Evolutionary conservation across 2,797 vertebrate species (phyloP), one percentile per base, ranked within the genome.

Genomic region (Eutrigla gurnardus): DNA sequence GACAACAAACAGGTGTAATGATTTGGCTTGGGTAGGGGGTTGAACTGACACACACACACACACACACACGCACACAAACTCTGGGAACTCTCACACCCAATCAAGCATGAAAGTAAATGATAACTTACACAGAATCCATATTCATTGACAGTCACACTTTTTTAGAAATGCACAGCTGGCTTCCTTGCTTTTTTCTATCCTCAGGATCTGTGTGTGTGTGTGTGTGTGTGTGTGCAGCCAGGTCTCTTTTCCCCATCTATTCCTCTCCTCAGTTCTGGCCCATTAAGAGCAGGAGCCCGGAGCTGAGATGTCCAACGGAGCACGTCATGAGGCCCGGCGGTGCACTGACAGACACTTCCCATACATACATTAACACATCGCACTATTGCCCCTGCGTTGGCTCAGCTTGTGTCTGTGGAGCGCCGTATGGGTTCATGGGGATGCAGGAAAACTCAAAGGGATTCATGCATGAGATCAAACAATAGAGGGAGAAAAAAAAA

Each of bases 261-360:
- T 78, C 69, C 55, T 70, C 71, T 83, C 60, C 53, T 83, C 70
- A 75, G 86, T 90, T 93, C 88, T 81, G 89, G 81, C 77, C 86
- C 91, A 92, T 93, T 92, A 88, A 78, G 61, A 81, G 58, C 61
- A 52, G 63, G 52, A 85, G 72, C 73, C 47, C 53, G 75, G 63
- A 83, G 85, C 86, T 65, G 69, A 78, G 75, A 78, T 75, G 81
- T 82, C 84, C 85, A 91, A 60, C 67, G 49, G 82, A 77, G 88
- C 85, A 85, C 77, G 70, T 89, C 83, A 90, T 66, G 84, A 88
- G 83, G 71, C 85, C 78, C 72, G 53, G 74, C 76, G 86, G 82
- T 52, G 2, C 83, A 65, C 83, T 86, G 84, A 87, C 77, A 83
- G 67, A 88, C 80, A 80, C 84, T 87, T 83, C 67, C 86, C 73